A percentile compares a stretch with the other conserved stretches of the same genome.
phyloP scores from a whole-genome alignment of 2,113 vertebrate species.

The Muntiacus muntjak region DNA sequence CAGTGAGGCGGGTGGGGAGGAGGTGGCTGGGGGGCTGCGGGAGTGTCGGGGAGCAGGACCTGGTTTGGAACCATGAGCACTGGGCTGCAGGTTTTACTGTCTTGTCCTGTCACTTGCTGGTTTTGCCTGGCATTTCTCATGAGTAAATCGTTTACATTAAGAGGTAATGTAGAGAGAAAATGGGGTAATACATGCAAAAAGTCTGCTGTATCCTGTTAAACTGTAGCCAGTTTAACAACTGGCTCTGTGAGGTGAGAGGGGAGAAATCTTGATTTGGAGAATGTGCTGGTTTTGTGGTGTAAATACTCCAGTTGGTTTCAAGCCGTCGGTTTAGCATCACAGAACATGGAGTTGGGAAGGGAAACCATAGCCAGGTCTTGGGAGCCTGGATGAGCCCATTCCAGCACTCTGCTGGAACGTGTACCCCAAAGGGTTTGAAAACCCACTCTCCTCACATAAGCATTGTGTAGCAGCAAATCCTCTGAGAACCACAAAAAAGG shows the following conservation, averaged over 20 bases:
- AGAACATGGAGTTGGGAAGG: neutral
- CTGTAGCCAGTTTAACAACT: neutral
- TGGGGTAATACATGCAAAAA: neutral
- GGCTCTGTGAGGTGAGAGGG: neutral
- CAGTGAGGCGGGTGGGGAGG: neutral
- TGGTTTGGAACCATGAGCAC: no score
- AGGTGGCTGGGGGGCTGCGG: neutral
- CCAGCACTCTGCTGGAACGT: neutral
- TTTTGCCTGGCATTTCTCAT: neutral
- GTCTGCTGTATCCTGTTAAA: neutral
- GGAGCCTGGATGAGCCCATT: neutral
- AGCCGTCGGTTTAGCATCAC: fast-evolving
- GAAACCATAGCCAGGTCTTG: neutral
- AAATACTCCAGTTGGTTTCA: neutral
- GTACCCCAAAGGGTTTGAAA: neutral
- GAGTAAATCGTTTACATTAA: neutral
- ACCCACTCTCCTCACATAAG: neutral
- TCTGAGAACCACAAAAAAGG: neutral
- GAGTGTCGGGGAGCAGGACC: neutral
- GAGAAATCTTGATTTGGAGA: neutral
- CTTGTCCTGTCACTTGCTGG: neutral
- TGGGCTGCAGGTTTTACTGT: neutral
- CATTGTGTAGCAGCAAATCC: neutral
- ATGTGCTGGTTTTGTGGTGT: neutral
- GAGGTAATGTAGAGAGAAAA: neutral